These are phyloP conservation scores for Auanema freiburgensis DNA, from an alignment of 2,888 invertebrate species.

Conservation along the genomic window DNA sequence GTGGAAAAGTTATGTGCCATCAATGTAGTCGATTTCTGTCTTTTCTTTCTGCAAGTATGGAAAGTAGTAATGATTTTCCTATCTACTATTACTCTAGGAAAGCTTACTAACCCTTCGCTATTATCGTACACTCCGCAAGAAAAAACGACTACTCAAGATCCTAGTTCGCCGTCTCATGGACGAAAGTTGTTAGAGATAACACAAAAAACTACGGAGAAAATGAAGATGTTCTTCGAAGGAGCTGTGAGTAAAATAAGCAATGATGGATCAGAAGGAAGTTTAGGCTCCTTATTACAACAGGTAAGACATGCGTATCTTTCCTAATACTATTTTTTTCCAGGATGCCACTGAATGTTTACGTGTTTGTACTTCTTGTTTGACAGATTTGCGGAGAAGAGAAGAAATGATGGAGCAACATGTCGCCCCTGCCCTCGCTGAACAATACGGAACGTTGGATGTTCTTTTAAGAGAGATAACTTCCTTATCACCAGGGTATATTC, in stretches of 20 bases:
- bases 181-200: slow-evolving; percentile 27
- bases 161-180: slow-evolving; percentile 13
- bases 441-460: slow-evolving; percentile 81
- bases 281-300: slow-evolving; percentile 67
- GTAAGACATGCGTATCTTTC: too few relatives aligned
- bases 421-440: slow-evolving; percentile 77
- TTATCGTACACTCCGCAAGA: slow-evolving; percentile 40
- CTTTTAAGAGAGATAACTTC: slow-evolving; percentile 77
- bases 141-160: slow-evolving; percentile 31
- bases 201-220: slow-evolving; percentile 33
- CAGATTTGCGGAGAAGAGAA: slow-evolving; percentile 78
- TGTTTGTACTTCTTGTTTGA: slow-evolving; percentile 67
- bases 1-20: slow-evolving; percentile 63
- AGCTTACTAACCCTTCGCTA: slow-evolving; percentile 71
- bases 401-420: slow-evolving; percentile 81
- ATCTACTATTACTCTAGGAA: slow-evolving; percentile 65
- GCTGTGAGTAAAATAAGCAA: slow-evolving; percentile 29
- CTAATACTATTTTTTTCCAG: slow-evolving; percentile 39
- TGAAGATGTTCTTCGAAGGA: slow-evolving; percentile 36
- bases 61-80: slow-evolving; percentile 1
- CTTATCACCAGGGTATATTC: slow-evolving; percentile 70
- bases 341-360: slow-evolving; percentile 73
- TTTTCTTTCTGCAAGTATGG: slow-evolving; percentile 57
- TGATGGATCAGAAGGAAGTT: slow-evolving; percentile 67
- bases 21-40: slow-evolving; percentile 60